Evolutionary conservation across 2,113 vertebrate genomes (phyloP).

Genomic region (Dicentrarchus labrax): DNA sequence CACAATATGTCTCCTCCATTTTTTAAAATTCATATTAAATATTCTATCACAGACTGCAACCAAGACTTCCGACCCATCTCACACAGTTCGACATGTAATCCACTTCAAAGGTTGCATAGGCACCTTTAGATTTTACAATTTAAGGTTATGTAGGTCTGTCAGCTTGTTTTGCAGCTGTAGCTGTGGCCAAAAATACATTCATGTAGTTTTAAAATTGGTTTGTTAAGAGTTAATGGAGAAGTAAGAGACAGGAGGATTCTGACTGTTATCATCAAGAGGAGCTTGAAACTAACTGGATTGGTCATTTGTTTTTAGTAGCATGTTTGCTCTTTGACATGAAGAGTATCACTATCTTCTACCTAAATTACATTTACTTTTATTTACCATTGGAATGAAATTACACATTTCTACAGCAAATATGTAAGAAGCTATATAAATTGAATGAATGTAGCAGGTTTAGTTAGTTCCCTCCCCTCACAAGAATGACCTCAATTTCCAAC

Average conservation of each 20-base stretch:
- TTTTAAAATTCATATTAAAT: too few relatives aligned
- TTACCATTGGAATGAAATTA: not conserved
- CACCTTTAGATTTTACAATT: too few relatives aligned
- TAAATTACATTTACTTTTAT: not conserved
- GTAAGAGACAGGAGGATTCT: not conserved
- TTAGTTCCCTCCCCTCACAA: not conserved
- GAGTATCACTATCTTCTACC: not conserved
- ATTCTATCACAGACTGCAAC: not conserved
- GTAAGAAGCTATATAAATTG: not conserved
- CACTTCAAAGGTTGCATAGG: too few relatives aligned
- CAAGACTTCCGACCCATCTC: not conserved
- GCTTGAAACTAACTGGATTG: not conserved
- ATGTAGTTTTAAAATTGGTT: not conserved
- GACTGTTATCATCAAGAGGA: not conserved
- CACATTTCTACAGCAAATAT: not conserved
- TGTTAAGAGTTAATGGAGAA: not conserved
- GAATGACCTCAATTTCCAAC: constrained; percentile 42
- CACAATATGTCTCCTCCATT: not conserved
- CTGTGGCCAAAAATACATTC: not conserved
- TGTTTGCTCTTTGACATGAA: not conserved
- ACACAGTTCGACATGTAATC: not conserved
- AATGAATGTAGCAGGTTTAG: constrained; percentile 14
- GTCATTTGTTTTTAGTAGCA: not conserved
- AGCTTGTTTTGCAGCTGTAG: not conserved
- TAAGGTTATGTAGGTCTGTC: not conserved